These are phyloP conservation scores for Pyralis farinalis DNA, from an alignment of 2,888 invertebrate species.

Conservation along the genomic window DNA sequence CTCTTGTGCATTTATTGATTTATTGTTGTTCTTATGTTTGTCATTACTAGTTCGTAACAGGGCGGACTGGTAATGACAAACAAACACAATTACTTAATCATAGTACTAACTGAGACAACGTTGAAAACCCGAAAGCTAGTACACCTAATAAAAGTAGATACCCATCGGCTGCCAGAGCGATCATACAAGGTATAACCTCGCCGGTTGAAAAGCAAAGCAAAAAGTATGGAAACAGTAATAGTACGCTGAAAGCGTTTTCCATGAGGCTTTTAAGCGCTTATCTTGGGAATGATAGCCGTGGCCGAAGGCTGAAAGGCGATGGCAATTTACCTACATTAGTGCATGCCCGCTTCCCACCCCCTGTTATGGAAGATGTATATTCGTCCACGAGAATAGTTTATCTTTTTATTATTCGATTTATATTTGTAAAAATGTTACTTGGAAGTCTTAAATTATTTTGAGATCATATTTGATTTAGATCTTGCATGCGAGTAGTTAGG, in stretches of 20 bases:
- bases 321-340: slow-evolving; percentile 80
- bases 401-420: neutral
- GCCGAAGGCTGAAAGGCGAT: slow-evolving; percentile 76
- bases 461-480: no score
- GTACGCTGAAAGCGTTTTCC: slow-evolving; percentile 73
- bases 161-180: slow-evolving; percentile 36
- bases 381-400: slow-evolving; percentile 31
- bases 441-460: neutral
- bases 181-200: slow-evolving; percentile 37
- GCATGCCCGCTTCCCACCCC: slow-evolving; percentile 58
- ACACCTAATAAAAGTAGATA: slow-evolving; percentile 30
- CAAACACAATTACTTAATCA: no score
- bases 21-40: no score
- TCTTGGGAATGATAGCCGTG: slow-evolving; percentile 77
- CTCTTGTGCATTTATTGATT: no score
- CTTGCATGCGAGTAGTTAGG: no score
- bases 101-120: neutral
- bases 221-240: slow-evolving; percentile 65
- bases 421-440: slow-evolving; percentile 5
- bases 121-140: slow-evolving; percentile 9
- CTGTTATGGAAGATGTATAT: slow-evolving; percentile 38
- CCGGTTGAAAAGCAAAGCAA: slow-evolving; percentile 46
- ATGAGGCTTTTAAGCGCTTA: slow-evolving; percentile 79
- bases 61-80: no score
- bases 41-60: no score